Base-by-base conservation (phyloP, 2,113 vertebrate species). In the Hemicordylus capensis region DNA sequence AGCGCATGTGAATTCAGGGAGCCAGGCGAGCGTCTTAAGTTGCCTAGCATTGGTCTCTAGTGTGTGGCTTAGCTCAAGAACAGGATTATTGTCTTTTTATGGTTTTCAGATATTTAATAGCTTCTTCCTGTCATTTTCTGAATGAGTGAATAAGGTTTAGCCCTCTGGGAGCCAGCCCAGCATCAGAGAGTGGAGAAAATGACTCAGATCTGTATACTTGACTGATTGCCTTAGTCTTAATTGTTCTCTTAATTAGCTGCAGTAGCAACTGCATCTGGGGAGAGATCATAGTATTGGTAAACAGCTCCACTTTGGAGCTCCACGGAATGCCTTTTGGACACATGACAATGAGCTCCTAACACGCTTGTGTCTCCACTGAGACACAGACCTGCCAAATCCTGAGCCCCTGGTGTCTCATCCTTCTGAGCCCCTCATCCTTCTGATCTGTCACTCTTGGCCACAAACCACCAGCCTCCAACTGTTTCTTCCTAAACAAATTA, bases 221-320 rank as follows among this genome's bases (percentile, higher is more conserved):
- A 97, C 97, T 97, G 97, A 98, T 98, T 96, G 96, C 96, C 95
- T 96, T 95, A 95, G 96, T 98, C 97, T 97, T 98, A 98, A 98
- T 98, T 98, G 98, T 98, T 98, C 97, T 98, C 97, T 98, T 99
- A 99, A 99, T 99, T 99, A 98, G 98, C 98, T 98, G 96, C 96
- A 96, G 97, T 95, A 96, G 97, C 96, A 96, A 96, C 95, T 96
- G 96, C 97, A 97, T 97, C 98, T 97, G 95, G 96, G 98, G 97
- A 98, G 97, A 96, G 94, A 97, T 95, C 96, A 92, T 46, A 58
- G 93, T 96, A 96, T 96, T 96, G 96, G 96, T 97, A 97, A 97
- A 97, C 96, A 97, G 95, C 94, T 95, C 96, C 96, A 96, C 97
- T 95, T 97, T 96, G 94, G 96, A 97, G 96, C 93, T 93, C 96